Base-by-base conservation (phyloP, 2,113 vertebrate genomes). In the Xiphorhynchus elegans region DNA sequence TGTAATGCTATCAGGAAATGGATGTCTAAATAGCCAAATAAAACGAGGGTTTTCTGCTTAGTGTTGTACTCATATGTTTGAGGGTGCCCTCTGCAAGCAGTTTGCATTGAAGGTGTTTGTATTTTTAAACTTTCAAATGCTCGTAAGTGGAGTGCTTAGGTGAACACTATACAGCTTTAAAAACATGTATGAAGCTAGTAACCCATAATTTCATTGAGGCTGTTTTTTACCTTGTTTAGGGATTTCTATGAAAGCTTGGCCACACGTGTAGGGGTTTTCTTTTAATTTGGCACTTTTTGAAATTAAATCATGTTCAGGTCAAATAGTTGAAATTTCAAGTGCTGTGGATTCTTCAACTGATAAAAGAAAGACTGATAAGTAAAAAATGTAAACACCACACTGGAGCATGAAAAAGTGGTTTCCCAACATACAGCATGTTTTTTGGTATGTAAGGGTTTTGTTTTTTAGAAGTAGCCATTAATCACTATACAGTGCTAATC, bases 341-440 rank as follows among this genome's bases (percentile, higher is more conserved):
- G 96, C 91, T 96, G 84, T 93, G 84, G 26, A 89, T 76, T 95
- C 77, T 96, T 97, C 85, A 79, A 37, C 94, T 93, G 87, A 87
- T 95, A 58, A 89, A 96, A 92, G 83, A 90, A 73, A 91, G 58
- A 95, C 86, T 94, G 80, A 96, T 46, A 92, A 91, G 90, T 93
- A 40, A 89, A 83, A 63, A 93, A 70, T 93, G 89, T 93, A 93
- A 88, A 89, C 83, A 90, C 72, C 95, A 97, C 28, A 94, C 87
- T 94, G 88, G 87, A 97, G 98, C 98, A 98, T 98, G 98, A 91
- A 68, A 97, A 96, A 95, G 83, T 96, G 86, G 13, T 97, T 97
- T 97, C 85, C 93, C 75, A 91, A 96, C 81, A 46, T 90, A 94
- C 55, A 96, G 98, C 98, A 98, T 98, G 98, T 91, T 97, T 84